Percentiles rank a stretch among this genome's conserved stretches.
These are phyloP conservation scores for Cataglyphis hispanica DNA, from an alignment of 1,140 invertebrate genomes.

Conservation along the genomic window DNA sequence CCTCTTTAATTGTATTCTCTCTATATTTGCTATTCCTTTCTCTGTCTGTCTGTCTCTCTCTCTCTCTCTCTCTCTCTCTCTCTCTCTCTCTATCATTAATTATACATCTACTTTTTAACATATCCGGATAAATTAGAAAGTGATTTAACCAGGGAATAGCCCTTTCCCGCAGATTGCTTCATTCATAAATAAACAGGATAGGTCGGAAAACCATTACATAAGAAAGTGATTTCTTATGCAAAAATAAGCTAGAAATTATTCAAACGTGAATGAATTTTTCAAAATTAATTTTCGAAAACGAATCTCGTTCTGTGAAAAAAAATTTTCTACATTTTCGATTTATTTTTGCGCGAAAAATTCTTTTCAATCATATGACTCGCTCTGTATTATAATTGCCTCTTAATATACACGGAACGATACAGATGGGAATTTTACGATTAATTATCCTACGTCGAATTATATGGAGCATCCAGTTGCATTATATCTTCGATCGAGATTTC, in stretches of 20 bases:
- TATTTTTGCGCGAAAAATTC: too few species aligned
- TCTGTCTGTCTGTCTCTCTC: not conserved
- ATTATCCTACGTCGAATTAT: constrained; percentile 16
- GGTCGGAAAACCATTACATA: too few species aligned
- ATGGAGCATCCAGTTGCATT: not conserved
- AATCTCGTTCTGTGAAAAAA: too few species aligned
- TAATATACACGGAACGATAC: not conserved
- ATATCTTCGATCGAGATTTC: constrained; percentile 35
- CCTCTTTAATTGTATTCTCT: not conserved
- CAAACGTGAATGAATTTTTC: too few species aligned
- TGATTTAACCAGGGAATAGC: not conserved
- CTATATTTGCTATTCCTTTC: not conserved
- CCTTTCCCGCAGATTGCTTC: not conserved
- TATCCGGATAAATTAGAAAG: not conserved
- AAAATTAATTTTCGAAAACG: too few species aligned
- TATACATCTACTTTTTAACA: not conserved
- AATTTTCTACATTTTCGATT: too few species aligned
- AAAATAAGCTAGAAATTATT: too few species aligned
- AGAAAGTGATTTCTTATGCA: too few species aligned
- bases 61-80: not conserved
- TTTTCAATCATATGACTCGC: too few species aligned
- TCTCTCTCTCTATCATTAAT: not conserved
- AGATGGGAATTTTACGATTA: constrained; percentile 1
- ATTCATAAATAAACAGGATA: not conserved
- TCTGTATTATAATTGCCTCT: constrained; percentile 5